A percentile compares a stretch with the other conserved stretches of the same genome.
These are phyloP conservation scores for Cossypha polioptera DNA, from an alignment of 2,797 vertebrate genomes.

Conservation along the genomic window DNA sequence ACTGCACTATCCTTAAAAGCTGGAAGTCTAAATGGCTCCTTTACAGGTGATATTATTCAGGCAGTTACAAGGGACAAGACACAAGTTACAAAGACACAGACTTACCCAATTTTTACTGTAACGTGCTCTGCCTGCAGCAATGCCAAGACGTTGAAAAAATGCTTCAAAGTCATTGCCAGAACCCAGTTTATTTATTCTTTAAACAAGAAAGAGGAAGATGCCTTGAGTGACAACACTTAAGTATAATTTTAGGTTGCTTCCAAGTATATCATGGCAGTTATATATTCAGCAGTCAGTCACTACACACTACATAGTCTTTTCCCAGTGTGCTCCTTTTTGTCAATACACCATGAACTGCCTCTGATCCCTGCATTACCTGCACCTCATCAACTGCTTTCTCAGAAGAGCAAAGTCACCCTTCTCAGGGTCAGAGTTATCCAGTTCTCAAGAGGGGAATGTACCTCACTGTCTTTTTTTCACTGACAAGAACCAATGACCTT, in stretches of 20 bases:
- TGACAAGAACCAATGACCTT: neutral
- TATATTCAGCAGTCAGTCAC: neutral
- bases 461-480: neutral
- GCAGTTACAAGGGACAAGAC: neutral
- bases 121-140: slow-evolving; percentile 89
- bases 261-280: neutral
- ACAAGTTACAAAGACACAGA: neutral
- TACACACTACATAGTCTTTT: neutral
- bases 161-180: slow-evolving; percentile 98
- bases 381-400: neutral
- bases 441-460: neutral
- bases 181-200: slow-evolving; percentile 91
- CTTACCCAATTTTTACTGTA: slow-evolving; percentile 93
- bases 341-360: neutral
- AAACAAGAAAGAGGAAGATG: slow-evolving; percentile 20
- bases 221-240: neutral
- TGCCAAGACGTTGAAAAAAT: slow-evolving; percentile 94
- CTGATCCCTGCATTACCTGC: neutral
- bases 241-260: neutral
- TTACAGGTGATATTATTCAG: neutral
- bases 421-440: neutral
- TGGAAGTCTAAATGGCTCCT: neutral
- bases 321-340: neutral
- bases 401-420: neutral
- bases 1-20: neutral